Base-by-base conservation (phyloP, 2,888 invertebrate genomes). In the Philereme transversata region DNA sequence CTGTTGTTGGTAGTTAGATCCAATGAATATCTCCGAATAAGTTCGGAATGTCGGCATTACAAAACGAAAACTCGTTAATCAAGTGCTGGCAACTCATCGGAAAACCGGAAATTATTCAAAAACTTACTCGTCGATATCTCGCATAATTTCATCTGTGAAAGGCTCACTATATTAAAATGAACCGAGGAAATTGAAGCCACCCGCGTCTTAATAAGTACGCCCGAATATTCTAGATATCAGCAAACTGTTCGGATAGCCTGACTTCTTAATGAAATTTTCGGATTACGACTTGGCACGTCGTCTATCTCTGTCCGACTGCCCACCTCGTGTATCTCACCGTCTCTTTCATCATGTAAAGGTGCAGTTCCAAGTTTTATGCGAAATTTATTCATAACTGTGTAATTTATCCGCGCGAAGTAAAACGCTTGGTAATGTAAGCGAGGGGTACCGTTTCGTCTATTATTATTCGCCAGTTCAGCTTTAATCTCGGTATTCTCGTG, bases 341-440 rank as follows among this genome's bases (percentile, higher is more conserved):
- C 88, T 73, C 87, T 76, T 74, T 88, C 83, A 68, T 73, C 82
- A 77, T 86, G 86, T 86, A 82, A 89, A 91, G 91, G 91, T 92
- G 91, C 92, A 91, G 83, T 88, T 79, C 78, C 71, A 84, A 90
- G 88, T 90, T 92, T 92, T 92, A 93, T 92, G 91, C 81, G 89
- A 93, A 92, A 92, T 92, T 92, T 93, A 93, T 93, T 93, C 93
- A 93, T 93, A 92, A 92, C 92, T 84, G 86, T 82, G 90, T 92
- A 92, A 92, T 92, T 92, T 90, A 92, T 91, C 90, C 88, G 80
- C 77, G 84, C 79, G 79, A 81, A 89, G 90, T 87, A 86, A 89
- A 90, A 87, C 84, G 87, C 81, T 81, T 70, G 73, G 88, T 89
- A 90, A 90, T 90, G 87, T 79, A 78, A 77, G 69, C 80, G 78